Percentiles rank a stretch among this genome's conserved stretches.
Evolutionary conservation across 2,113 vertebrate species (phyloP).

Genomic region (Aphyosemion australe): DNA sequence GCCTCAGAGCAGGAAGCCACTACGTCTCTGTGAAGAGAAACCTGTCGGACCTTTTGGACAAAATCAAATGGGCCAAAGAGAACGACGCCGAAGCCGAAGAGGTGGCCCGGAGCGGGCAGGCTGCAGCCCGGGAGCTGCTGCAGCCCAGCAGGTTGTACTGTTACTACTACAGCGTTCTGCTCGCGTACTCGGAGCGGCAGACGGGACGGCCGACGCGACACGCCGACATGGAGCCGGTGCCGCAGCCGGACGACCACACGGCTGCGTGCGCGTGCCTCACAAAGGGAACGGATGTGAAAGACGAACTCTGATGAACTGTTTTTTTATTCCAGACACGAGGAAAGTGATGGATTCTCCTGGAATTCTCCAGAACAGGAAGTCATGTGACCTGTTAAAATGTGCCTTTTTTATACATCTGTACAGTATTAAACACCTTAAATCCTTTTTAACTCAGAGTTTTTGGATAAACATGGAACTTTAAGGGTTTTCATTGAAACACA

Average conservation of each 20-base stretch:
- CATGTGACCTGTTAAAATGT: not conserved
- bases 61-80: slow-evolving; percentile 89
- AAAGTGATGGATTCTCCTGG: not conserved
- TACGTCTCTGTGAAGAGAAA: slow-evolving; percentile 86
- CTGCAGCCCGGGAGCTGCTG: slow-evolving; percentile 82
- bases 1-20: slow-evolving; percentile 83
- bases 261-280: slow-evolving; percentile 78
- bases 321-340: slow-evolving; percentile 4
- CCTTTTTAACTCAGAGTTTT: too few species aligned
- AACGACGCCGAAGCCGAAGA: slow-evolving; percentile 82
- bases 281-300: slow-evolving; percentile 16
- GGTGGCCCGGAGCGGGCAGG: slow-evolving; percentile 86
- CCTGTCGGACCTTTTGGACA: slow-evolving; percentile 87
- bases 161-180: slow-evolving; percentile 87
- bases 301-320: slow-evolving; percentile 69
- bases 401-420: slow-evolving; percentile 11
- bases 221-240: slow-evolving; percentile 87
- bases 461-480: too few species aligned
- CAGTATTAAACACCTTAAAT: too few species aligned
- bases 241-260: slow-evolving; percentile 81
- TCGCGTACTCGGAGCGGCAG: slow-evolving; percentile 84
- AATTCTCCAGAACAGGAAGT: too few species aligned
- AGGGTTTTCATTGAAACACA: too few species aligned
- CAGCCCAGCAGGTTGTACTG: slow-evolving; percentile 90
- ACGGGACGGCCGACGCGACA: slow-evolving; percentile 77